Evolutionary conservation across 2,888 invertebrate species (phyloP), one percentile per base, ranked within the genome.

Genomic region (Crocallis elinguaria): DNA sequence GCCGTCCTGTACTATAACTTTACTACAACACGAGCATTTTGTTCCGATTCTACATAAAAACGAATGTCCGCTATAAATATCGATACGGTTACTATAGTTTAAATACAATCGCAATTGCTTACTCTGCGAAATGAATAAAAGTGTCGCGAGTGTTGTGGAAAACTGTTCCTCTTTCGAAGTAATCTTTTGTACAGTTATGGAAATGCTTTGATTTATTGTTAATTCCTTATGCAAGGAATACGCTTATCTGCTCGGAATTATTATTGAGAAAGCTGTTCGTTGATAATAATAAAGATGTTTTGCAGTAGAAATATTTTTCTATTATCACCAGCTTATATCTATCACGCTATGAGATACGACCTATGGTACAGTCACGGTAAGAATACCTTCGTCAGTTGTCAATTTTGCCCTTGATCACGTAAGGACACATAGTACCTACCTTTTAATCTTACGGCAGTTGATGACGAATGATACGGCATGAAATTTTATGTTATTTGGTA

Each of bases 41-140:
- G 41, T 46, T 55, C 57, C 50, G 27, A 27, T 55, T 39, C 42
- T 37, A 35, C 44, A 50, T 54, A 62, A 57, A 60, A 56, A 55
- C 30, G 32, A 49, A 51, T 49, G 53, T 23, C 36, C 13, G 36
- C 49, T 38, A 50, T 55, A 62, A 62, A 60, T 54, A 60, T 36
- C 39, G 46, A 43, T 37, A 37, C 49, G 21, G 51, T 39, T 54
- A 49, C 46, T 55, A 59, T 52, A 52, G 57, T 52, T 62, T 52
- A 59, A 59, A 56, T 37, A 42, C 55, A 51, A 58, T 57, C 25
- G 45, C 55, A 51, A 58, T 57, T 29, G 53, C 45, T 49, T 52
- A 49, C 19, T n/a, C 35, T 17, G 32, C 38, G 54, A 57, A 57
- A 59, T 42, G 48, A 56, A 54, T 57, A 59, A 62, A 57, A 62